Conservation (phyloP, 2,888 invertebrate species). For the Yponomeuta evonymella region DNA sequence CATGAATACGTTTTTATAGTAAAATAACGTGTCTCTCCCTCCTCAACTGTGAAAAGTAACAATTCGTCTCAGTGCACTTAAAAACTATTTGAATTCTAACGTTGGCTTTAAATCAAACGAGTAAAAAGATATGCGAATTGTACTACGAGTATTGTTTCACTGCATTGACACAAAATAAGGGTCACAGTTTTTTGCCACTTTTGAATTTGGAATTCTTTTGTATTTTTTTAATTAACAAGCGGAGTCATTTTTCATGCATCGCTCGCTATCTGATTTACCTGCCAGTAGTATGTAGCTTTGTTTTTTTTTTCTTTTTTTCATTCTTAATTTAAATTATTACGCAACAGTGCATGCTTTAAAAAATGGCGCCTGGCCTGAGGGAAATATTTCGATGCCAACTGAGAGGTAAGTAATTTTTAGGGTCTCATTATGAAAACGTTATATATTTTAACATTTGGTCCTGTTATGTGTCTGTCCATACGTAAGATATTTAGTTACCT, state of each 20-base stretch:
- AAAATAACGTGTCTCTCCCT: background rate
- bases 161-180: slow-evolving; percentile 50
- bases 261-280: slow-evolving; percentile 71
- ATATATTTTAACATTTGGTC: too few species aligned
- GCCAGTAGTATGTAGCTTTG: slow-evolving; percentile 39
- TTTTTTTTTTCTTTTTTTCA: slow-evolving; percentile 31
- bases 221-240: slow-evolving; percentile 63
- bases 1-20: background rate
- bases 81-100: slow-evolving; percentile 38
- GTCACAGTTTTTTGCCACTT: slow-evolving; percentile 53
- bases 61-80: slow-evolving; percentile 49
- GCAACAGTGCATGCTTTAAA: slow-evolving; percentile 30
- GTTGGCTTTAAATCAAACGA: slow-evolving; percentile 62
- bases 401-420: background rate
- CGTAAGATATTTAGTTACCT: too few species aligned
- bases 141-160: slow-evolving; percentile 55
- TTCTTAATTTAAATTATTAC: slow-evolving; percentile 28
- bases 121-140: slow-evolving; percentile 66
- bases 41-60: background rate
- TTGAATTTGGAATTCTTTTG: slow-evolving; percentile 63
- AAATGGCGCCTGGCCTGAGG: slow-evolving; percentile 33
- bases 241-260: slow-evolving; percentile 76
- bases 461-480: too few species aligned
- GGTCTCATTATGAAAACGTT: too few species aligned
- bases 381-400: slow-evolving; percentile 28